phyloP scores from a whole-genome alignment of 2,113 vertebrate genomes.

The Emydura subglobosa region DNA sequence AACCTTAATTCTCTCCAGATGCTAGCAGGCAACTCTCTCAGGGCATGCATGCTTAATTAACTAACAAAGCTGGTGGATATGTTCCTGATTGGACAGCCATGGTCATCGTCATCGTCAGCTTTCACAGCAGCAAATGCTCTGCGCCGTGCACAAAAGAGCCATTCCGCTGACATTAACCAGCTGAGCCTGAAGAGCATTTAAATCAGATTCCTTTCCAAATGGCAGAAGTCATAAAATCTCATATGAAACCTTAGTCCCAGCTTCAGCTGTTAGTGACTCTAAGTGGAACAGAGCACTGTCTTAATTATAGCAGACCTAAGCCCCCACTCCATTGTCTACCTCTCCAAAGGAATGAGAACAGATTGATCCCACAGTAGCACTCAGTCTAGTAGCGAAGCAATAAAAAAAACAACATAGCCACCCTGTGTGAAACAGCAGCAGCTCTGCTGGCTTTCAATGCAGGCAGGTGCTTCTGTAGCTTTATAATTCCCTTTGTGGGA shows the following conservation, averaged over 20 bases:
- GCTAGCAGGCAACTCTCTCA: not conserved
- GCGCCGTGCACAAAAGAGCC: not conserved
- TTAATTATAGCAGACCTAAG: slow-evolving; percentile 9
- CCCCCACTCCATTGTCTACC: not conserved
- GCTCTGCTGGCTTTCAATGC: slow-evolving; percentile 39
- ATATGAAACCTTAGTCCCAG: slow-evolving; percentile 47
- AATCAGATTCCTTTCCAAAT: slow-evolving; percentile 45
- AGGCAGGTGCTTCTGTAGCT: slow-evolving; percentile 44
- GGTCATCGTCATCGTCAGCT: not conserved
- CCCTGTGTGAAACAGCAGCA: slow-evolving; percentile 19
- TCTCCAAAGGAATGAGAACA: not conserved
- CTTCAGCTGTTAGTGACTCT: slow-evolving; percentile 54
- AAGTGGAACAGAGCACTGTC: slow-evolving; percentile 20
- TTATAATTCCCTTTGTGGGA: slow-evolving; percentile 20
- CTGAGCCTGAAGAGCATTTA: slow-evolving; percentile 7
- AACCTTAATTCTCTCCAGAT: not conserved
- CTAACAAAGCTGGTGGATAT: not conserved
- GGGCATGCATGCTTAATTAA: not conserved
- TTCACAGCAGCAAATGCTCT: not conserved
- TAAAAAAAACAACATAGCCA: slow-evolving; percentile 3
- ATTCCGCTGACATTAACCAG: not conserved
- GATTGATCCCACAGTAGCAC: slow-evolving; percentile 46
- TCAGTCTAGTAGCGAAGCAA: slow-evolving; percentile 43
- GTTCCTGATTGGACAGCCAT: not conserved
- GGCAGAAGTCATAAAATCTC: slow-evolving; percentile 59